phyloP scores from a whole-genome alignment of 2,888 invertebrate species.

The Leptopterna dolabrata region DNA sequence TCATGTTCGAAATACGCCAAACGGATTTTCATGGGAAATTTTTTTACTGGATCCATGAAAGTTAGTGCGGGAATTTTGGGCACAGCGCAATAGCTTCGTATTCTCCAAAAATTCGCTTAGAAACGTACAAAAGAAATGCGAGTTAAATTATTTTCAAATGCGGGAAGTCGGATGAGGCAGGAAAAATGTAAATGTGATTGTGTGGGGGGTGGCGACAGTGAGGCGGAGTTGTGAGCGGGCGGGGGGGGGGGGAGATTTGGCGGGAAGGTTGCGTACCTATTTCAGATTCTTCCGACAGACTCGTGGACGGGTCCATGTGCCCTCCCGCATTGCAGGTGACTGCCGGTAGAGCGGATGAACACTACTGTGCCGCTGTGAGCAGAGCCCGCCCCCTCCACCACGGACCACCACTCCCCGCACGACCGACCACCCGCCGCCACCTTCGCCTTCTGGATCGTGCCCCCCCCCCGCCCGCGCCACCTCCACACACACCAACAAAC shows the following conservation, averaged over 20 bases:
- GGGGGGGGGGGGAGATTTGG: slow-evolving; percentile 13
- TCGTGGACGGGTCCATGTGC: slow-evolving; percentile 55
- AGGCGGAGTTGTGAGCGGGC: neutral
- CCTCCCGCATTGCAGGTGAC: slow-evolving; percentile 58
- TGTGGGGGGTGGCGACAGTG: neutral
- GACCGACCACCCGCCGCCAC: neutral
- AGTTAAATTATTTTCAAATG: no score
- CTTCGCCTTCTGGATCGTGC: no score
- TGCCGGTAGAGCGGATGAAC: slow-evolving; percentile 48
- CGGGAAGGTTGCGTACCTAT: slow-evolving; percentile 42
- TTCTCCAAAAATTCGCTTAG: no score
- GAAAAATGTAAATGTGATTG: no score
- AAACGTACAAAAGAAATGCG: no score
- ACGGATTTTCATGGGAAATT: no score
- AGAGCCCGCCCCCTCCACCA: neutral
- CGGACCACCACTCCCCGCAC: neutral
- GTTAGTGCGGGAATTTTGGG: no score
- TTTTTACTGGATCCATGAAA: no score
- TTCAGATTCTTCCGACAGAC: slow-evolving; percentile 27
- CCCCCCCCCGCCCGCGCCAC: neutral
- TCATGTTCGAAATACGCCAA: no score
- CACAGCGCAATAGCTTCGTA: no score
- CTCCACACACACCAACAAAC: neutral
- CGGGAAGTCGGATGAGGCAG: no score
- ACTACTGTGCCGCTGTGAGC: slow-evolving; percentile 41